Evolutionary conservation across 2,888 invertebrate genomes (phyloP).

Genomic region (Tachina grossa): DNA sequence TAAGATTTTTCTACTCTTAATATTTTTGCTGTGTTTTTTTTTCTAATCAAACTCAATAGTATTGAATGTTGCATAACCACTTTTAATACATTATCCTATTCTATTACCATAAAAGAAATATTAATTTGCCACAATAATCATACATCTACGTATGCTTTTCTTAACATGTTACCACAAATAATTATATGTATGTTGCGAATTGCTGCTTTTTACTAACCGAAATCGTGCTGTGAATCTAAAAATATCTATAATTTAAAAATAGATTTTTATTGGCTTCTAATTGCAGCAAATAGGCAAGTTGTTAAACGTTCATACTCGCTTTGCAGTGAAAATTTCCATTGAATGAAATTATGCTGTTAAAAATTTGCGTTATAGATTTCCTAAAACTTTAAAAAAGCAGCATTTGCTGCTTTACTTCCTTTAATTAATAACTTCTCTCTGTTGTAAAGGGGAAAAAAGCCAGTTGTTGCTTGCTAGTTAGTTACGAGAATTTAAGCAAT

Average conservation of each 20-base stretch:
- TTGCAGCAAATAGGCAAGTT: conserved; percentile 40
- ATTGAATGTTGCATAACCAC: too few relatives aligned
- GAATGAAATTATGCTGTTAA: background rate
- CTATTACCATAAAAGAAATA: too few relatives aligned
- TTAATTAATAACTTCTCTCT: conserved; percentile 25
- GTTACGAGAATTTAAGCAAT: background rate
- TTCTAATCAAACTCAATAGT: too few relatives aligned
- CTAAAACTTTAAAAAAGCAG: conserved; percentile 9
- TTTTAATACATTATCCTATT: too few relatives aligned
- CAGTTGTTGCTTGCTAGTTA: background rate
- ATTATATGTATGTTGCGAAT: background rate
- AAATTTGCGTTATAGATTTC: background rate
- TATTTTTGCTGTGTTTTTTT: too few relatives aligned
- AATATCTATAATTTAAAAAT: conserved; percentile 12
- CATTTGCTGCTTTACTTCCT: background rate
- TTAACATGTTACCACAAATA: background rate
- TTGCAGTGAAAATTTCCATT: background rate
- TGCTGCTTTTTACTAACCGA: background rate
- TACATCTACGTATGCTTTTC: background rate
- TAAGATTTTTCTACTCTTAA: too few relatives aligned
- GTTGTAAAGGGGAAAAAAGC: background rate
- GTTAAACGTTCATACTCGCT: background rate
- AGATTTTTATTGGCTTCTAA: conserved; percentile 17
- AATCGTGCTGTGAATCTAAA: conserved; percentile 16
- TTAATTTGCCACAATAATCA: background rate